Base-by-base conservation (phyloP, 2,113 vertebrate genomes). In the Lampris incognitus region DNA sequence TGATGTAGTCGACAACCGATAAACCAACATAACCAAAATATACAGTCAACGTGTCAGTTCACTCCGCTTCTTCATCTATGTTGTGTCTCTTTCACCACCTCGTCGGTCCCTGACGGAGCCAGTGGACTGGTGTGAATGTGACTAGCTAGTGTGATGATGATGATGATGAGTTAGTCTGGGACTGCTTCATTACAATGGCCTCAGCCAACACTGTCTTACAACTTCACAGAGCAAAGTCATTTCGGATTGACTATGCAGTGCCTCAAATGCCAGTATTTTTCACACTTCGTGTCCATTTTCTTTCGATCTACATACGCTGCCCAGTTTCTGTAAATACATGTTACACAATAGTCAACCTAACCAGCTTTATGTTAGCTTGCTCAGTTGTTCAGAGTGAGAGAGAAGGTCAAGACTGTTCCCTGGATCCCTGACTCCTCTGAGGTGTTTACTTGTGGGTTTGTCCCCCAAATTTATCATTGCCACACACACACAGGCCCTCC, bases 1-100 rank as follows among this genome's bases (percentile, higher is more conserved):
- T 68, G 51, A 40, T 77, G 41, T 49, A 55, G 54, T 79, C 66
- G 50, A 79, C 62, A 54, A 9, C 73, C 24, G 24, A 24, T 24
- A 24, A 85, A 90, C 91, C 89, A 88, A 89, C 79, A 79, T 13
- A 54, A 66, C 40, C 51, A 42, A 65, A 60, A 69, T 70, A 69
- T 61, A 64, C 40, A 56, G 66, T 60, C 11, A 36, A 52, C 66
- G 40, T 4, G 38, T 72, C 40, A 1, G 38, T 52, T 58, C 51
- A 24, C 39, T 54, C 37, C 50, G 57, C 69, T 56, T 72, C 50
- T 56, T 65, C 40, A 64, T 59, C 24, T 24, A 63, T 64, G 72
- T 61, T 1, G 52, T n/a, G 57, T 56, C 68, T 39, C 72, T 79
- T 68, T 49, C 74, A 67, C 79, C 79, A 61, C 50, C 3, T 60